Evolutionary conservation across 1,140 invertebrate species (phyloP).

Genomic region (Oreohelix idahoensis): DNA sequence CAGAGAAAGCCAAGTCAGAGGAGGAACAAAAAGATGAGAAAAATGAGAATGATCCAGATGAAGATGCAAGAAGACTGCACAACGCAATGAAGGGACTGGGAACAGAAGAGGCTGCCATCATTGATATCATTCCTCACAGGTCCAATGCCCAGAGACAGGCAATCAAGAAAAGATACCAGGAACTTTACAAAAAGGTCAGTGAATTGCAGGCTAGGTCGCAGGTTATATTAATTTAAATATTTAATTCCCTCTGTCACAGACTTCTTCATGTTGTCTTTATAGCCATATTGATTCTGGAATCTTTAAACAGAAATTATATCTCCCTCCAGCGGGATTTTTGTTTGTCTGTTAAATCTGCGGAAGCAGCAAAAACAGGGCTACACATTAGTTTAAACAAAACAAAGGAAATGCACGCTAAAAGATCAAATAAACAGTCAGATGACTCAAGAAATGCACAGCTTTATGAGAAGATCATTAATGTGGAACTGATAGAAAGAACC

Average conservation of each 20-base stretch:
- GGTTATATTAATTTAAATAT: not conserved
- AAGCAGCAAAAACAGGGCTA: too few species aligned
- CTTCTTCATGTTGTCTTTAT: not conserved
- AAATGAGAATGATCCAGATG: constrained; percentile 40
- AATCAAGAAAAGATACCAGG: constrained; percentile 52
- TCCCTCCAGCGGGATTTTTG: too few species aligned
- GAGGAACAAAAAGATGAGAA: constrained; percentile 48
- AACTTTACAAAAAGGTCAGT: constrained; percentile 26
- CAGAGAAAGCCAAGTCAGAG: not conserved
- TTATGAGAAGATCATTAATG: too few species aligned
- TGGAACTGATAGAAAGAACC: too few species aligned
- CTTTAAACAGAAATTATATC: not conserved
- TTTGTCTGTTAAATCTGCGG: too few species aligned
- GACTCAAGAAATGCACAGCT: too few species aligned
- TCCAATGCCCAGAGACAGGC: constrained; percentile 36
- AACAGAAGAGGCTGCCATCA: constrained; percentile 47
- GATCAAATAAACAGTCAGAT: too few species aligned
- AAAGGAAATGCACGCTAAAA: too few species aligned
- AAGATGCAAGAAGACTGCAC: constrained; percentile 44
- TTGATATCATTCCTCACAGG: constrained; percentile 40
- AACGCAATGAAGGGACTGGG: constrained; percentile 67
- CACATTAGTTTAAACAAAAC: too few species aligned
- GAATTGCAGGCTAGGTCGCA: not conserved
- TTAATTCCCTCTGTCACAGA: not conserved
- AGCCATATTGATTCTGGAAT: not conserved